Percentiles rank a stretch among this genome's conserved stretches.
Evolutionary conservation across 2,888 invertebrate species (phyloP).

Genomic region (Drosophila diplacantha): DNA sequence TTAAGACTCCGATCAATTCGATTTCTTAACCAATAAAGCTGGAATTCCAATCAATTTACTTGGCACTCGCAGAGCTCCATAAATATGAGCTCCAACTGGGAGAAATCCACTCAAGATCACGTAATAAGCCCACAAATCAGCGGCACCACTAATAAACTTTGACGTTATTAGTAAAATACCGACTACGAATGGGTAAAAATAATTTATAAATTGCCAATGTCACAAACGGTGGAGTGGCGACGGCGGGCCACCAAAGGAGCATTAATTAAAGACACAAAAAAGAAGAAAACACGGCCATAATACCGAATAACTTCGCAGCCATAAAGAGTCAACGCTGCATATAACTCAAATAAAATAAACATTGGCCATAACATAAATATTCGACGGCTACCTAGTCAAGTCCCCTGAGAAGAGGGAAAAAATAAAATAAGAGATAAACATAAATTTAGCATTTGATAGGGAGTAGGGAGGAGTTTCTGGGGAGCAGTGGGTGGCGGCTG

Average conservation of each 20-base stretch:
- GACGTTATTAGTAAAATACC: constrained; percentile 57
- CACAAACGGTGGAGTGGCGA: constrained; percentile 42
- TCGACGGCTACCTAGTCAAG: constrained; percentile 43
- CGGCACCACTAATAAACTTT: constrained; percentile 43
- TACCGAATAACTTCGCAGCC: constrained; percentile 36
- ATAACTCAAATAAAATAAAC: constrained; percentile 67
- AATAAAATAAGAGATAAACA: constrained; percentile 49
- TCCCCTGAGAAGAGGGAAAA: not conserved
- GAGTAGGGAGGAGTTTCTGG: constrained; percentile 15
- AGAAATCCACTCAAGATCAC: constrained; percentile 50
- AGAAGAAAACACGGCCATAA: constrained; percentile 48
- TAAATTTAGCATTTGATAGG: constrained; percentile 57
- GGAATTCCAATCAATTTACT: constrained; percentile 19
- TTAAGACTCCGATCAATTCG: constrained; percentile 4
- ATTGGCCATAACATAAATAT: constrained; percentile 70
- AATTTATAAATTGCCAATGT: constrained; percentile 68
- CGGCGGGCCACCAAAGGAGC: constrained; percentile 53
- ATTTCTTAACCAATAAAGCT: not conserved
- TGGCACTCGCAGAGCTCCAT: constrained; percentile 32
- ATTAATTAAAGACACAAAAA: constrained; percentile 54
- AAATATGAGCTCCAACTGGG: constrained; percentile 37
- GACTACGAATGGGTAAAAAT: constrained; percentile 29
- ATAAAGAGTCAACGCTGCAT: constrained; percentile 47
- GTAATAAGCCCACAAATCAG: constrained; percentile 61
- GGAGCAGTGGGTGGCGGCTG: constrained; percentile 38